These are phyloP conservation scores for Chanos chanos DNA, from an alignment of 2,797 vertebrate species.

Conservation along the genomic window DNA sequence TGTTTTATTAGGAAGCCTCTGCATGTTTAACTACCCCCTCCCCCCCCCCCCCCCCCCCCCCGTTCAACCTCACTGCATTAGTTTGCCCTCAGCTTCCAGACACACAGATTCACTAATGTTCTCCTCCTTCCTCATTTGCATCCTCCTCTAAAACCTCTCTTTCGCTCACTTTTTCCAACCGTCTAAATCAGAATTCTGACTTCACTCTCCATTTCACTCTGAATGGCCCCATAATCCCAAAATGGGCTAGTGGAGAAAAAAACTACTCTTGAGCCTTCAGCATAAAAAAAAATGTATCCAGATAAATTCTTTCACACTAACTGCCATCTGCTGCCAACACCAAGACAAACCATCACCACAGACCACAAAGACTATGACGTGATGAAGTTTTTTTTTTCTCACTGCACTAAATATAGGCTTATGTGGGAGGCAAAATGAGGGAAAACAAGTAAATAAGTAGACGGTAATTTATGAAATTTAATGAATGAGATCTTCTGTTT, in stretches of 20 bases:
- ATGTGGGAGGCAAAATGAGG: no score
- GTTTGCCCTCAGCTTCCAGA: neutral
- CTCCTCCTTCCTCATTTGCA: no score
- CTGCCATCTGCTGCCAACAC: neutral
- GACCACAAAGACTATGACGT: neutral
- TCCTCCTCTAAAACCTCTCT: no score
- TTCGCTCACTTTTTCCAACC: no score
- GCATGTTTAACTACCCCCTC: no score
- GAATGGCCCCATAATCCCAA: conserved; percentile 27
- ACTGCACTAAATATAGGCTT: no score
- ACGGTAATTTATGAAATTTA: no score
- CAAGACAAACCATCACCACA: neutral
- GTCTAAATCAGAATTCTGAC: conserved; percentile 27
- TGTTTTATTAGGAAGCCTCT: conserved; percentile 39
- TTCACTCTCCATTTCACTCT: conserved; percentile 27
- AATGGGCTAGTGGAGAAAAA: conserved; percentile 19
- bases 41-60: no score
- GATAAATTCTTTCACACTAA: no score
- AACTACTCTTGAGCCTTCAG: conserved; percentile 11
- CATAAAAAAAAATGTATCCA: neutral
- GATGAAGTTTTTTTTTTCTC: no score
- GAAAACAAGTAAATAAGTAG: no score
- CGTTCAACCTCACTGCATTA: conserved; percentile 29
- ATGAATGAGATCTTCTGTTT: no score
- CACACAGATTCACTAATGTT: neutral